Evolutionary conservation across 2,113 vertebrate species (phyloP), one percentile per base, ranked within the genome.

Genomic region (Cinclus mexicanus): DNA sequence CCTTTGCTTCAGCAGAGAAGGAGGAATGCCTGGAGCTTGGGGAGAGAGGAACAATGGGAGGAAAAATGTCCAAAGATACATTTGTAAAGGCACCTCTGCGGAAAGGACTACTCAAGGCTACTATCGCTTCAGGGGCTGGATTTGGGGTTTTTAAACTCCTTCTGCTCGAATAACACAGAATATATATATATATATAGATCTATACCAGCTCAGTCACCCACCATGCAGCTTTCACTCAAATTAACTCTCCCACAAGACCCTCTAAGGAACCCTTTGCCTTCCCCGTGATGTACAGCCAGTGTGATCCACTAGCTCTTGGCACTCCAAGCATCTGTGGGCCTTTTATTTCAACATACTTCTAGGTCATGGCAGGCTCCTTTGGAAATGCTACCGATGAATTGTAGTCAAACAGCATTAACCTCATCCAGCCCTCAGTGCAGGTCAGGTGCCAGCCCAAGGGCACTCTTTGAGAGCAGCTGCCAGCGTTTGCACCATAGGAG

Each of bases 401-500:
- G 50, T 5, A 80, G 39, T 55, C 63, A 77, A 77, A 31, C 0
- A 81, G 44, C 39, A 90, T 89, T 92, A 95, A 81, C 37, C 64
- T 72, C 42, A 10, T 1, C 14, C 26, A 72, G 60, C 10, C 52
- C 44, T 39, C 60, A 26, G 47, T 5, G 39, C 67, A 77, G 65
- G 57, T n/a, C 35, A 29, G 46, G 68, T 23, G 71, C 49, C 78
- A 87, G 67, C 84, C 78, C 5, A 10, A 90, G 92, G 81, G 81
- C 39, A 9, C 41, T 52, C 29, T 67, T 2, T 1, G 41, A 60
- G n/a, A 96, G 61, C 65, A 89, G 94, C n/a, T 87, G 78, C 71
- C 69, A 70, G 72, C 1, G 0, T 37, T 76, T 56, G 19, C 9
- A 52, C 41, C 49, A 49, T 5, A 13, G 0, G 3, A 46, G 49